Evolutionary conservation across 2,888 invertebrate genomes (phyloP).

Genomic region (Embidobia sp.): DNA sequence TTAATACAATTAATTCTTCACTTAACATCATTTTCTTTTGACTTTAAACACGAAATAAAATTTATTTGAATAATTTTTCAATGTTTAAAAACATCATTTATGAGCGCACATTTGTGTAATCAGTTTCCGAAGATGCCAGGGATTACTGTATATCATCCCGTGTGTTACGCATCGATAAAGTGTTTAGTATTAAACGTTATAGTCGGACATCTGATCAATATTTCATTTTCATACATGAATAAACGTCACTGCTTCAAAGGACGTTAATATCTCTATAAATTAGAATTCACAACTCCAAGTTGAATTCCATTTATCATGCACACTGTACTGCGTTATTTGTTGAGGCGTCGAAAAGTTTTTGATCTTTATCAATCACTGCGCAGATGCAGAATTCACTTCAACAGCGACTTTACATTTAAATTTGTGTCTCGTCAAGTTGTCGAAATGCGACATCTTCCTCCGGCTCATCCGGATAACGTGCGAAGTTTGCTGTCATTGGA

Average conservation of each 20-base stretch:
- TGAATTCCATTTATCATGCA: slow-evolving; percentile 33
- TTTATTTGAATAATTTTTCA: no score
- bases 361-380: slow-evolving; percentile 58
- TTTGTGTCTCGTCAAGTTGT: slow-evolving; percentile 62
- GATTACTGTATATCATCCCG: no score
- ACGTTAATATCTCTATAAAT: slow-evolving; percentile 12
- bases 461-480: slow-evolving; percentile 60
- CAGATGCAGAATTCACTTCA: slow-evolving; percentile 24
- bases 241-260: slow-evolving; percentile 1
- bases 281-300: slow-evolving; percentile 12
- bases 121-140: no score
- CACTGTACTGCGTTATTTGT: slow-evolving; percentile 34
- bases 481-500: slow-evolving; percentile 54
- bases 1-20: no score
- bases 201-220: not conserved
- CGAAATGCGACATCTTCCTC: slow-evolving; percentile 44
- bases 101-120: no score
- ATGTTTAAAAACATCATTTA: no score
- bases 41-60: no score
- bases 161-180: no score
- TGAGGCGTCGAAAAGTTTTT: slow-evolving; percentile 45
- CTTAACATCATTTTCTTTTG: no score
- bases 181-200: not conserved
- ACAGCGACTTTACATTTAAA: slow-evolving; percentile 56
- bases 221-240: not conserved